phyloP scores from a whole-genome alignment of 1,140 invertebrate genomes.

The Caenorhabditis remanei region DNA sequence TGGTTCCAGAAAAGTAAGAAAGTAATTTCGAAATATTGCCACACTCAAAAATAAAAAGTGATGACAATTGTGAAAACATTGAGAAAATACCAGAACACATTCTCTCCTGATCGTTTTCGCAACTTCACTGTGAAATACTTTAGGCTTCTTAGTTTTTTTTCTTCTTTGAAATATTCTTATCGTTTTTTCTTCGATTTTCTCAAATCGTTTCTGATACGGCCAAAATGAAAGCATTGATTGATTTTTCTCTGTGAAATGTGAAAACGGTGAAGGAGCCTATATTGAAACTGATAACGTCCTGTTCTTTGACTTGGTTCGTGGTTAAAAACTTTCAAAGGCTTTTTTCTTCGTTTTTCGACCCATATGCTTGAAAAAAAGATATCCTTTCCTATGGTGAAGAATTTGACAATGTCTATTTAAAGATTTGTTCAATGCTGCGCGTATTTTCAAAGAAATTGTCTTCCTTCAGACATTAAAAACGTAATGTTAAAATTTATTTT shows the following conservation, averaged over 20 bases:
- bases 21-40: slow-evolving; percentile 15
- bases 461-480: too few species aligned
- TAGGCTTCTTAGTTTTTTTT: slow-evolving; percentile 5
- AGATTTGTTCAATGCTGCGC: too few species aligned
- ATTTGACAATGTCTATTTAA: too few species aligned
- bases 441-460: too few species aligned
- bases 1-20: not conserved
- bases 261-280: not conserved
- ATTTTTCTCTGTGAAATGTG: not conserved
- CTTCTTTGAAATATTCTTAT: slow-evolving; percentile 2
- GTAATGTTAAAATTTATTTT: too few species aligned
- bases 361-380: not conserved
- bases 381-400: too few species aligned
- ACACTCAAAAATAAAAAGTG: not conserved
- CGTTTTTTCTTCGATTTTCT: not conserved
- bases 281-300: not conserved
- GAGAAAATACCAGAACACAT: slow-evolving; percentile 28
- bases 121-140: not conserved
- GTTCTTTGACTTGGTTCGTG: not conserved
- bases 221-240: slow-evolving; percentile 13
- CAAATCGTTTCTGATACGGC: not conserved
- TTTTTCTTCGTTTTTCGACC: not conserved
- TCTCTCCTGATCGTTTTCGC: slow-evolving; percentile 6
- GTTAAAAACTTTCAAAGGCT: not conserved
- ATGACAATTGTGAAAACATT: slow-evolving; percentile 30